These are phyloP conservation scores for Smittia sp. DNA, from an alignment of 2,888 invertebrate species.

Conservation along the genomic window DNA sequence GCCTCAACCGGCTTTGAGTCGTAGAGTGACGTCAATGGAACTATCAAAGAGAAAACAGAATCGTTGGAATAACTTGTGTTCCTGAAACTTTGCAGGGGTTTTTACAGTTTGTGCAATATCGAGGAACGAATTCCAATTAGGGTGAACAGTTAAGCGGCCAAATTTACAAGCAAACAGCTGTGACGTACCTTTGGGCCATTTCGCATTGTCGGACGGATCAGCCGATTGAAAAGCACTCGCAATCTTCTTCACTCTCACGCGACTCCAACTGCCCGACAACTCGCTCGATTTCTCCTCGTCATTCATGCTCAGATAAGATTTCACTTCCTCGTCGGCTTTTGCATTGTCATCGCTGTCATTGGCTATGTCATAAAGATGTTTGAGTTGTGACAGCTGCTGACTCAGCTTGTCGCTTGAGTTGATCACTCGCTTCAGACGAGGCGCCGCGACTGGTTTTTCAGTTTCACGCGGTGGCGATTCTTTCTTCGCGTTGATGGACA, in stretches of 20 bases:
- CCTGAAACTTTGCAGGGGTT: background rate
- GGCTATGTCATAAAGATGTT: constrained; percentile 50
- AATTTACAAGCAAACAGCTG: background rate
- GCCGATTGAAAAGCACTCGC: constrained; percentile 42
- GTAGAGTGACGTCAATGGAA: constrained; percentile 23
- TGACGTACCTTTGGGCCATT: constrained; percentile 37
- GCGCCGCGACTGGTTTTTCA: constrained; percentile 47
- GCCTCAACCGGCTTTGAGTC: constrained; percentile 28
- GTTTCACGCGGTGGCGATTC: background rate
- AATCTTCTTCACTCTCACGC: constrained; percentile 55
- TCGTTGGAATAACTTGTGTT: background rate
- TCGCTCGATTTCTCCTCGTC: constrained; percentile 48
- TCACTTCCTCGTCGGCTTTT: constrained; percentile 61
- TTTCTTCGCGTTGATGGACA: constrained; percentile 25
- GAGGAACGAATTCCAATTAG: too few species aligned
- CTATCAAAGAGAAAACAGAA: constrained; percentile 1
- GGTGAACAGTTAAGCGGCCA: background rate
- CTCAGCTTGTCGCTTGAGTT: constrained; percentile 49
- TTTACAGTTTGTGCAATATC: background rate
- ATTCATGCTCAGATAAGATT: constrained; percentile 56
- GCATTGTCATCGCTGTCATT: constrained; percentile 56
- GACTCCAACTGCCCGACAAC: constrained; percentile 60
- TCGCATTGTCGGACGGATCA: background rate
- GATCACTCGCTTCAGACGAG: constrained; percentile 50
- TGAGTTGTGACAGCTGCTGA: constrained; percentile 50